Evolutionary conservation across 2,113 vertebrate genomes (phyloP).

Genomic region (Agapornis roseicollis): DNA sequence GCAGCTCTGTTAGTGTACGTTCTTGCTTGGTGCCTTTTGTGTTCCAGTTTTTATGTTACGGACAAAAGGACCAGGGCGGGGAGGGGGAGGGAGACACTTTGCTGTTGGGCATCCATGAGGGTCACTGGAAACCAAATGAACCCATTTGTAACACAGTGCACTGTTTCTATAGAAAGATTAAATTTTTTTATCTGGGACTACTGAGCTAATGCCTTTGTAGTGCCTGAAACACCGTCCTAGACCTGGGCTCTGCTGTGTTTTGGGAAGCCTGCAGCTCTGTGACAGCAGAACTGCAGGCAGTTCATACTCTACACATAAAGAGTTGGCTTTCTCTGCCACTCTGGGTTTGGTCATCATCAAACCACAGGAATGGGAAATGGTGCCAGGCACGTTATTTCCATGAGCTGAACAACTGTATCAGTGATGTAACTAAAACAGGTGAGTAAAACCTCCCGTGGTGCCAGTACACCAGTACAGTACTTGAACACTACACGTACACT

Average conservation of each 20-base stretch:
- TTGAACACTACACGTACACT: neutral
- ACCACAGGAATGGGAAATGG: neutral
- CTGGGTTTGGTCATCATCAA: neutral
- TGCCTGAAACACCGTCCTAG: neutral
- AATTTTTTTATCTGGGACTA: constrained; percentile 70
- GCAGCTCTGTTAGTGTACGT: constrained; percentile 51
- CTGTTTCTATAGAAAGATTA: constrained; percentile 80
- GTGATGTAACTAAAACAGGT: neutral
- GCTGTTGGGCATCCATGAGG: constrained; percentile 42
- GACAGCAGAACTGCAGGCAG: neutral
- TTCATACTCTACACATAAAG: neutral
- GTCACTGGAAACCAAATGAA: constrained; percentile 76
- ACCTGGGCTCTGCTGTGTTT: neutral
- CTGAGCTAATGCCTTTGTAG: neutral
- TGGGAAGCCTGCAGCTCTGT: neutral
- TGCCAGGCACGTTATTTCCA: neutral
- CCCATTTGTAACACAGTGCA: constrained; percentile 74
- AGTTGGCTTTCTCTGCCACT: neutral
- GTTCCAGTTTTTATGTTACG: constrained; percentile 38
- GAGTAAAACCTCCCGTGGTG: neutral
- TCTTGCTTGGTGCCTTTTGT: constrained; percentile 67
- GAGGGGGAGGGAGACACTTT: constrained; percentile 29
- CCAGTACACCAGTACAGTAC: neutral
- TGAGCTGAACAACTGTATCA: neutral
- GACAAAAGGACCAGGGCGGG: constrained; percentile 34